Base-by-base conservation (phyloP, 2,113 vertebrate genomes). In the Mesoclemmys tuberculata region DNA sequence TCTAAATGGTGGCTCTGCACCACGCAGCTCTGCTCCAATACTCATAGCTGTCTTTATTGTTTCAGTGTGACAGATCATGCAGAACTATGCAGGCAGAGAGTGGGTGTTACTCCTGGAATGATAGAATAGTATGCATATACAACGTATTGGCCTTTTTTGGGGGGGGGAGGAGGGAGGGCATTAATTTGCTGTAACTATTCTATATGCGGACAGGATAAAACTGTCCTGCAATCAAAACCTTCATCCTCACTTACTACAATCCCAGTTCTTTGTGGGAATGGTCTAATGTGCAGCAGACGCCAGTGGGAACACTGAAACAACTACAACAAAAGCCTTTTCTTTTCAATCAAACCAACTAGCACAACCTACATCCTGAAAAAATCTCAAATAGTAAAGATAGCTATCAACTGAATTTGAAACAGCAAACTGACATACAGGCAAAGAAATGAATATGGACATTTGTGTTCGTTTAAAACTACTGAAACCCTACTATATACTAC, bases 381-480 rank as follows among this genome's bases (percentile, higher is more conserved):
- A 35, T 52, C 22, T 7, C 21, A 58, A 79, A 29, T 77, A 80
- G 29, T 52, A 79, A 86, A 83, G 48, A 44, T 4, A 38, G 88
- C 56, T 71, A 22, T 38, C 21, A 8, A 38, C 21, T 38, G 84
- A 48, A 54, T 78, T 90, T 93, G 85, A 61, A 95, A 46, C 29
- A 92, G 74, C 68, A 88, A 71, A 71, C 64, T 71, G 64, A 38
- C 64, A 71, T 71, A 38, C 16, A 71, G 46, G 68, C 31, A 31
- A 84, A 90, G 61, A 56, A 90, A 92, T 92, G 51, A 48, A 46
- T 85, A 38, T 80, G 55, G 35, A 91, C 86, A 93, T 96, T 93
- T 77, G 48, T 54, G 52, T 5, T 31, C 4, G 52, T 5, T 31
- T 5, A 75, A 80, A 51, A 68, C 80, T 77, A 31, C 38, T 44